Percentiles rank a stretch among this genome's conserved stretches.
These are phyloP conservation scores for Chrysolina oricalcia DNA, from an alignment of 2,888 invertebrate genomes.

Conservation along the genomic window DNA sequence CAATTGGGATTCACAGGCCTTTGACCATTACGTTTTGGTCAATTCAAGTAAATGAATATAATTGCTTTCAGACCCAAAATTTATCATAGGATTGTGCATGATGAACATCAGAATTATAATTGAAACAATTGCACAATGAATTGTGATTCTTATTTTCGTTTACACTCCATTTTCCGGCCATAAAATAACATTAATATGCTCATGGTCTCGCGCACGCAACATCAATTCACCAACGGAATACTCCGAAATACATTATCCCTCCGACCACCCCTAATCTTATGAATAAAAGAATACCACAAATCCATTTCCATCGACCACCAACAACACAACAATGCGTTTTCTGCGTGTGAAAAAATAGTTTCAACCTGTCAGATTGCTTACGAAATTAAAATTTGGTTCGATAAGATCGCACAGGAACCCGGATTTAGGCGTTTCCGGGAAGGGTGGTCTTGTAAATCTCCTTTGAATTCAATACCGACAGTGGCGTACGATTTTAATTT, in stretches of 20 bases:
- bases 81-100: no score
- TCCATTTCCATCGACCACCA: conserved; percentile 46
- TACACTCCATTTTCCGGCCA: no score
- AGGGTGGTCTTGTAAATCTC: conserved; percentile 58
- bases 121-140: no score
- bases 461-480: conserved; percentile 48
- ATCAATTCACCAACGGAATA: conserved; percentile 2
- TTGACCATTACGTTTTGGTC: no score
- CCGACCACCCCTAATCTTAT: conserved; percentile 45
- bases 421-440: conserved; percentile 56
- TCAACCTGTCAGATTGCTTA: conserved; percentile 45
- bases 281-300: conserved; percentile 49
- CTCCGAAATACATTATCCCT: conserved; percentile 16
- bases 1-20: no score
- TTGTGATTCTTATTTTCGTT: no score
- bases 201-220: not conserved
- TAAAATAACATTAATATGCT: not conserved
- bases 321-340: conserved; percentile 49
- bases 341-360: conserved; percentile 51
- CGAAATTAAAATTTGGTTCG: conserved; percentile 48
- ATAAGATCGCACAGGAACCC: conserved; percentile 55
- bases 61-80: no score
- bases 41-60: no score
- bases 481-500: not conserved
- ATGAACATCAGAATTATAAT: no score